These are phyloP conservation scores for Meloidogyne chitwoodi DNA, from an alignment of 1,140 invertebrate species.

Conservation along the genomic window DNA sequence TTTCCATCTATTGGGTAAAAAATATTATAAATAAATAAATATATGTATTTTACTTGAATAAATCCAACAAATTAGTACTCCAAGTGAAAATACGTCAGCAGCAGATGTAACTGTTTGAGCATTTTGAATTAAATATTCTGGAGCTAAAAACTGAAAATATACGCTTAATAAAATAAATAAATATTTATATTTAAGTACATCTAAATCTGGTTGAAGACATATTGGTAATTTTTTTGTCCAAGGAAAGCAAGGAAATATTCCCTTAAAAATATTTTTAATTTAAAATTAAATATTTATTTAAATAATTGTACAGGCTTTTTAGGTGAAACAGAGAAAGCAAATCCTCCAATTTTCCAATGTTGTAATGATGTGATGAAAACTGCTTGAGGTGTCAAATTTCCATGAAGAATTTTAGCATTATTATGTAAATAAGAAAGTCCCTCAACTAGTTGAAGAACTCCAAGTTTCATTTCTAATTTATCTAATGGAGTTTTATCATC, in stretches of 20 bases:
- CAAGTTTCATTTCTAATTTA: conserved; percentile 44
- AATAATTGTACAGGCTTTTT: conserved; percentile 29
- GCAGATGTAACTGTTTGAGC: conserved; percentile 56
- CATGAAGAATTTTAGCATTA: conserved; percentile 61
- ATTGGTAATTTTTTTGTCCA: conserved; percentile 63
- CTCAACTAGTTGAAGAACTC: conserved; percentile 59
- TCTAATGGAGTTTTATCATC: conserved; percentile 21
- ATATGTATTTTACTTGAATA: conserved; percentile 57
- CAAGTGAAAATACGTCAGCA: conserved; percentile 64
- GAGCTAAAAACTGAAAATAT: conserved; percentile 60
- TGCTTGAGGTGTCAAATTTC: conserved; percentile 61
- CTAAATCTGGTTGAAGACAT: conserved; percentile 63
- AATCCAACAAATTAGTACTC: conserved; percentile 63
- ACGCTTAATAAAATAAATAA: not conserved
- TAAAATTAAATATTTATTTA: not conserved
- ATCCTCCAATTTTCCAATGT: conserved; percentile 62
- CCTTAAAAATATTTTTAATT: conserved; percentile 34
- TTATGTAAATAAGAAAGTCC: conserved; percentile 62
- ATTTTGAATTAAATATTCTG: conserved; percentile 59
- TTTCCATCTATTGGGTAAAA: conserved; percentile 49
- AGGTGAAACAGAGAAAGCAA: conserved; percentile 60
- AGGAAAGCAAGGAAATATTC: conserved; percentile 60
- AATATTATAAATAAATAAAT: not conserved
- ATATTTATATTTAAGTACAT: conserved; percentile 29
- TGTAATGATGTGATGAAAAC: conserved; percentile 61